A percentile compares a stretch with the other conserved stretches of the same genome.
phyloP scores from a whole-genome alignment of 2,888 invertebrate species.

The Monochamus alternatus region DNA sequence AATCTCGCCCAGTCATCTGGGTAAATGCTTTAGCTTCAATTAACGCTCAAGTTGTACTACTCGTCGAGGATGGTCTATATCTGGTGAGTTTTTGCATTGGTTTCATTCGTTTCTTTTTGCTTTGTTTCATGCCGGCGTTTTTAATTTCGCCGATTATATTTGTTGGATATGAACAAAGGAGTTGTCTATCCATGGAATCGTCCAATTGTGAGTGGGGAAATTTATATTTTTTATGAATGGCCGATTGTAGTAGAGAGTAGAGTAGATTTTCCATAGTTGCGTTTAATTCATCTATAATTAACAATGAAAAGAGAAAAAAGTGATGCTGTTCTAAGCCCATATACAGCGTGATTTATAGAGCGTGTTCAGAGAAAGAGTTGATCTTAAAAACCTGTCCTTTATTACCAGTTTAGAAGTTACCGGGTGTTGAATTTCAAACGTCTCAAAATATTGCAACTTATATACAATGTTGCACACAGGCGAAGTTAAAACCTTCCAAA shows the following conservation, averaged over 20 bases:
- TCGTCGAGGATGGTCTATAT: constrained; percentile 12
- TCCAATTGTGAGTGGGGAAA: neutral
- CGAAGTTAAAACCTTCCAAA: too few species aligned
- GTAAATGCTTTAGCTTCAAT: constrained; percentile 20
- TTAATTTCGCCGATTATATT: neutral
- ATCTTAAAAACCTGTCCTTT: too few species aligned
- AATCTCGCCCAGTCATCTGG: constrained; percentile 16
- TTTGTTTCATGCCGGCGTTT: neutral
- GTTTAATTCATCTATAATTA: constrained; percentile 12
- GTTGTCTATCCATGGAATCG: neutral
- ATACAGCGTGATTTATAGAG: too few species aligned
- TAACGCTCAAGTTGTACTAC: constrained; percentile 7
- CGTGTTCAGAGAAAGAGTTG: too few species aligned
- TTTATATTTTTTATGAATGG: constrained; percentile 24
- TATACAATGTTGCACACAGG: too few species aligned
- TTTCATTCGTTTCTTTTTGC: constrained; percentile 2
- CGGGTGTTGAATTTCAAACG: too few species aligned
- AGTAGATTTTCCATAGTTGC: constrained; percentile 11
- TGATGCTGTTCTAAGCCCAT: neutral
- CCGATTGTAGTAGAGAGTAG: constrained; percentile 2
- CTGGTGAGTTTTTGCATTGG: constrained; percentile 20
- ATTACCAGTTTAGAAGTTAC: too few species aligned
- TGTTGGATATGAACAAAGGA: neutral
- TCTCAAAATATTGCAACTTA: too few species aligned
- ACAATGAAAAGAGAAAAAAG: neutral